Evolutionary conservation across 1,140 invertebrate species (phyloP).

Genomic region (Diorhabda sublineata): DNA sequence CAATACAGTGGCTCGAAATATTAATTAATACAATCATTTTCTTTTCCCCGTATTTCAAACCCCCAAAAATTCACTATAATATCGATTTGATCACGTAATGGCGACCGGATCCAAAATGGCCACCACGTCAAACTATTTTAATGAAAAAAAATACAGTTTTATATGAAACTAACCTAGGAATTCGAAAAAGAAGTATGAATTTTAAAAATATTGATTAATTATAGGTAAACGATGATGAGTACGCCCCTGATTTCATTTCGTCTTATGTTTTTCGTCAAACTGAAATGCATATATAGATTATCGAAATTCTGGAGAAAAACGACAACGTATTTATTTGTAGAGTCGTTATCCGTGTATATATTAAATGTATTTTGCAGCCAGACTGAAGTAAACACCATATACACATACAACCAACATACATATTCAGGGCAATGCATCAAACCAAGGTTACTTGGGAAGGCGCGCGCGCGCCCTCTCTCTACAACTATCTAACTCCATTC

Average conservation of each 20-base stretch:
- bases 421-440: constrained; percentile 24
- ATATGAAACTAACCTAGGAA: no score
- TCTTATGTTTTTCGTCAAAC: constrained; percentile 17
- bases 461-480: constrained; percentile 3
- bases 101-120: no score
- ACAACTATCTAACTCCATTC: constrained; percentile 4
- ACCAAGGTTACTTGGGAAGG: constrained; percentile 21
- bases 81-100: no score
- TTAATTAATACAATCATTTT: no score
- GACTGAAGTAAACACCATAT: constrained; percentile 23
- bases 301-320: constrained; percentile 22
- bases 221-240: not conserved
- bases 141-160: no score
- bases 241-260: constrained; percentile 1
- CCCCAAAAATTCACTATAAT: no score
- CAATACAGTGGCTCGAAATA: not conserved
- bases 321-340: constrained; percentile 22
- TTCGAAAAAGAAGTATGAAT: no score
- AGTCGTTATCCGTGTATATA: constrained; percentile 23
- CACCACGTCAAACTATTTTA: no score
- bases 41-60: no score
- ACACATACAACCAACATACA: not conserved
- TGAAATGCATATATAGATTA: constrained; percentile 3
- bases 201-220: no score
- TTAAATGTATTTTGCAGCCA: constrained; percentile 24